Conservation (phyloP, 2,888 invertebrate species). For the Ochropleura plecta region DNA sequence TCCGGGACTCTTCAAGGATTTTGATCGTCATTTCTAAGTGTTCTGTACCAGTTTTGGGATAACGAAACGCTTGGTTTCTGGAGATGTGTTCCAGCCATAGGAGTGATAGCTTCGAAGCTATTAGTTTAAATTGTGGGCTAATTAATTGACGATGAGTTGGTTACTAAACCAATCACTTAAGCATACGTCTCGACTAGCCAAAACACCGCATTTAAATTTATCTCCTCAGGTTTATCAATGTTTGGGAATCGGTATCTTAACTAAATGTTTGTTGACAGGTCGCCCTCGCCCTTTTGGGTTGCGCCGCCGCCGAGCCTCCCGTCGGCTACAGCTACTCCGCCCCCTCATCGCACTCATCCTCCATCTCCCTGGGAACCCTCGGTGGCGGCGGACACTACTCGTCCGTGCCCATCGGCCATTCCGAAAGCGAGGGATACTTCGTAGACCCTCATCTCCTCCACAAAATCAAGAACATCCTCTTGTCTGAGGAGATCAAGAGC, state of each 20-base stretch:
- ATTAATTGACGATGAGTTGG: conserved; percentile 5
- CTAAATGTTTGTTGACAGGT: conserved; percentile 75
- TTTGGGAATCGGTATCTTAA: conserved; percentile 38
- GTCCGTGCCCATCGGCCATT: conserved; percentile 94
- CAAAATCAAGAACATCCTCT: conserved; percentile 95
- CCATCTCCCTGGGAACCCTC: conserved; percentile 91
- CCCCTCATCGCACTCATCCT: conserved; percentile 88
- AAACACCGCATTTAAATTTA: not conserved
- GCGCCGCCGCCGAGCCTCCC: conserved; percentile 94
- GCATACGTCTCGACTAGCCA: not conserved
- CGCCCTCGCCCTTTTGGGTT: conserved; percentile 94
- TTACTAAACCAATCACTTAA: not conserved
- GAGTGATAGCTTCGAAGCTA: conserved; percentile 59
- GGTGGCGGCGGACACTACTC: conserved; percentile 94
- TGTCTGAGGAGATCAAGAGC: conserved; percentile 94
- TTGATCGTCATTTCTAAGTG: conserved; percentile 35
- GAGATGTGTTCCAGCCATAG: conserved; percentile 13
- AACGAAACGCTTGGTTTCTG: conserved; percentile 22
- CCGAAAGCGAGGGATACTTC: conserved; percentile 94
- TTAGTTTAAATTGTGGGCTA: conserved; percentile 12
- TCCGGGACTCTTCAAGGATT: conserved; percentile 34
- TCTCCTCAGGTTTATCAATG: conserved; percentile 37
- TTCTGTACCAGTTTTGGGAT: conserved; percentile 34
- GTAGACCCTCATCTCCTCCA: conserved; percentile 95
- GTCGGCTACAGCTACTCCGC: conserved; percentile 91